Evolutionary conservation across 2,797 vertebrate species (phyloP).

Genomic region (Eurystomus glaucurus): DNA sequence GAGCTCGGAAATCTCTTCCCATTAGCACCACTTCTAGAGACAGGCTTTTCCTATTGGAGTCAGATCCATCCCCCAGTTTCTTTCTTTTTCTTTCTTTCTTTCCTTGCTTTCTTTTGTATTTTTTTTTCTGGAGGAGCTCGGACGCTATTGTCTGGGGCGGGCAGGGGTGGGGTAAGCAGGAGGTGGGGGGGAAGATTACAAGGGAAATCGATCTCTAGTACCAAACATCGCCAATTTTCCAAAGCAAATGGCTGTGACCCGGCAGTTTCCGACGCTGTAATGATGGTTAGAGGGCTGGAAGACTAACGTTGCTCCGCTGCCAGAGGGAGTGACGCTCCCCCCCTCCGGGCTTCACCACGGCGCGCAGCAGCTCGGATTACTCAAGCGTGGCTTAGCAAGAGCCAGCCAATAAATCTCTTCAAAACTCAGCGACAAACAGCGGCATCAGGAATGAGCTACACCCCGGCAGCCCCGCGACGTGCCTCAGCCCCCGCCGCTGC

Average conservation of each 20-base stretch:
- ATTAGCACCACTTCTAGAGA: conserved; percentile 81
- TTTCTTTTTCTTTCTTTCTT: conserved; percentile 44
- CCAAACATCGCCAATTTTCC: conserved; percentile 89
- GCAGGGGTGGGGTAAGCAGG: conserved; percentile 70
- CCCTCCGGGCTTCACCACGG: conserved; percentile 84
- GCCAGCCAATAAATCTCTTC: conserved; percentile 83
- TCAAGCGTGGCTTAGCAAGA: conserved; percentile 83
- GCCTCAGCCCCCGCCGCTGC: conserved; percentile 3
- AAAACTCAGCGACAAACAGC: conserved; percentile 80
- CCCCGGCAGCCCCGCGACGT: conserved; percentile 30
- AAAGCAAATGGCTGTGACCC: conserved; percentile 85
- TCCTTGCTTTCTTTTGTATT: conserved; percentile 50
- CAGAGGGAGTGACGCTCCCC: conserved; percentile 80
- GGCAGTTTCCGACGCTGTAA: conserved; percentile 82
- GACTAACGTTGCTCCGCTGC: conserved; percentile 81
- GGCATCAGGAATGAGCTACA: conserved; percentile 69
- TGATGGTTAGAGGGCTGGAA: conserved; percentile 80
- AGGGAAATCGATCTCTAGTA: conserved; percentile 82
- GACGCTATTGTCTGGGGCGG: conserved; percentile 73
- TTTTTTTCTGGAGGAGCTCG: conserved; percentile 63
- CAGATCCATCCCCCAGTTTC: conserved; percentile 77
- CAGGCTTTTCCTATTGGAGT: conserved; percentile 69
- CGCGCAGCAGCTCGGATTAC: conserved; percentile 84
- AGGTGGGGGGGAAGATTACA: conserved; percentile 69
- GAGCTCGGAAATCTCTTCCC: conserved; percentile 82